Evolutionary conservation across 2,113 vertebrate species (phyloP).

Genomic region (Ailurus styani): DNA sequence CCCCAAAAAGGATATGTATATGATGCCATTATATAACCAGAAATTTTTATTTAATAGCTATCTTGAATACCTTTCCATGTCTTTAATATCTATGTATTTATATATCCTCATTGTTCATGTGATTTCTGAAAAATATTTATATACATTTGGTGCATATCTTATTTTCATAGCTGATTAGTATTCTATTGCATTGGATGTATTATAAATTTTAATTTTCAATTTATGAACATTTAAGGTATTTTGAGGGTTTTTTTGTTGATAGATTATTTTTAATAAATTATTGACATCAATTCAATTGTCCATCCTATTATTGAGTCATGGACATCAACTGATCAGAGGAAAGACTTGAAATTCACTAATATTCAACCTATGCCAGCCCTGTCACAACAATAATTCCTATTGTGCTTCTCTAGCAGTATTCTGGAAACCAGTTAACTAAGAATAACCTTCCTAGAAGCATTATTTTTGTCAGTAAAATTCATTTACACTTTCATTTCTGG

Average conservation of each 20-base stretch:
- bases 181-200: neutral
- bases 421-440: neutral
- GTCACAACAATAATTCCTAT: neutral
- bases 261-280: constrained; percentile 15
- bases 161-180: constrained; percentile 17
- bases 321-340: neutral
- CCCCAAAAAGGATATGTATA: neutral
- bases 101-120: neutral
- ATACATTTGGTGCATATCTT: neutral
- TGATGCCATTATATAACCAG: neutral
- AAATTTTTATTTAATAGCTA: neutral
- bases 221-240: neutral
- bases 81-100: neutral
- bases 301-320: neutral
- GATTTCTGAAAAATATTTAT: neutral
- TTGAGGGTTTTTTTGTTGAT: neutral
- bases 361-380: neutral
- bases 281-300: neutral
- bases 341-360: neutral
- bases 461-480: neutral
- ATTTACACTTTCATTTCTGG: neutral
- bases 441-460: neutral
- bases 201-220: neutral
- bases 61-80: neutral
- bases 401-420: neutral